A percentile compares a stretch with the other conserved stretches of the same genome.
These are phyloP conservation scores for Bombus breviceps DNA, from an alignment of 1,140 invertebrate species.

Conservation along the genomic window DNA sequence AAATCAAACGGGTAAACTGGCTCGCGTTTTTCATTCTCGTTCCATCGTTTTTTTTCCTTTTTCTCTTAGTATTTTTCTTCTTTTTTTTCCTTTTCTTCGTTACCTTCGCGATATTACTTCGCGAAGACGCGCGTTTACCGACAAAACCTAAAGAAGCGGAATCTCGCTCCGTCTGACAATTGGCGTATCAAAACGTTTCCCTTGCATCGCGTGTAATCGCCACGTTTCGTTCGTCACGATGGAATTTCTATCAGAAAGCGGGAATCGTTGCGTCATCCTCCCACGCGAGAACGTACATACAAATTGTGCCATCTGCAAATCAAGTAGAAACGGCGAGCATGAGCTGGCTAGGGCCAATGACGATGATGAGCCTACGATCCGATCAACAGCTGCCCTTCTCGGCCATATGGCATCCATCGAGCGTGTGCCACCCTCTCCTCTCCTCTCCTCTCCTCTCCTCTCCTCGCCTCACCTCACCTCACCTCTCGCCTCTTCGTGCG, in stretches of 20 bases:
- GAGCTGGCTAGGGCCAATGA: constrained; percentile 59
- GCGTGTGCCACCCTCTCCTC: constrained; percentile 28
- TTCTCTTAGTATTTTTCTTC: no score
- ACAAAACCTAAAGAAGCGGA: no score
- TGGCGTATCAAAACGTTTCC: not conserved
- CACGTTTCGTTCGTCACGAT: constrained; percentile 13
- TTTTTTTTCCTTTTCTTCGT: no score
- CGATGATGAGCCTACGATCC: constrained; percentile 70
- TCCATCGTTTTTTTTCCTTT: no score
- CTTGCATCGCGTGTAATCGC: not conserved
- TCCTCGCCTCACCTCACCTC: not conserved
- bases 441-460: not conserved
- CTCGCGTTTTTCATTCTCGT: not conserved
- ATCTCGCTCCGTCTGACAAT: no score
- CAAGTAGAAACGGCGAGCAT: constrained; percentile 68
- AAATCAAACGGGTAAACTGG: not conserved
- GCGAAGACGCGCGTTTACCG: no score
- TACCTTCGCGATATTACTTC: fast-evolving
- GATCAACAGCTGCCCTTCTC: constrained; percentile 71
- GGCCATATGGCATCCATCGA: constrained; percentile 72
- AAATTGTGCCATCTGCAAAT: constrained; percentile 67
- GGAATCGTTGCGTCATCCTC: constrained; percentile 46
- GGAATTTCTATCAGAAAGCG: constrained; percentile 18
- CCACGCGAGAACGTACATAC: constrained; percentile 18
- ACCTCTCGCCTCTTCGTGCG: not conserved